phyloP scores from a whole-genome alignment of 2,797 vertebrate genomes.

The Pangasius macronema region DNA sequence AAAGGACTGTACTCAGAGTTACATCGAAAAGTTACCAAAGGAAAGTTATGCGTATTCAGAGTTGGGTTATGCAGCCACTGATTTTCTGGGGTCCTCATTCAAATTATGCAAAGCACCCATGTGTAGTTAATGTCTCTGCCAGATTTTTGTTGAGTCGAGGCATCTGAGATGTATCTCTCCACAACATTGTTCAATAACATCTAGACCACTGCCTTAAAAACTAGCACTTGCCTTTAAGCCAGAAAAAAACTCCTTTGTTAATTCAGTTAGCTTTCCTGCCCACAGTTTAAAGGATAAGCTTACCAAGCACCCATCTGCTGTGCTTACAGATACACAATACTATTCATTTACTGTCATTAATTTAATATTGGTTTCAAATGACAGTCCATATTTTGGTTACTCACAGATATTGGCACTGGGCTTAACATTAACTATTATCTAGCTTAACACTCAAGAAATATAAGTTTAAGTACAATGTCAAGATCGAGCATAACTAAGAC shows the following conservation, averaged over 20 bases:
- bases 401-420: not conserved
- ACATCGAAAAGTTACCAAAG: not conserved
- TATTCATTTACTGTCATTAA: not conserved
- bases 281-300: not conserved
- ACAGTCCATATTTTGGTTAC: not conserved
- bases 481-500: not conserved
- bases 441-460: not conserved
- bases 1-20: not conserved
- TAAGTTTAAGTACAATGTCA: not conserved
- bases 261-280: not conserved
- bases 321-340: not conserved
- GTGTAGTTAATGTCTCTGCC: not conserved
- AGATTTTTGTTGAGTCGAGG: not conserved
- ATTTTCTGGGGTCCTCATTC: not conserved
- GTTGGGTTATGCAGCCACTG: not conserved
- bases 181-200: no score
- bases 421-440: no score
- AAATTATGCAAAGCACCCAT: not conserved
- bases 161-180: not conserved
- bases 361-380: not conserved
- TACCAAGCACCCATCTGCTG: not conserved
- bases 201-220: not conserved
- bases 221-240: not conserved
- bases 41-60: not conserved
- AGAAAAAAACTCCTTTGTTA: not conserved